Base-by-base conservation (phyloP, 37 sponge, comb jelly and placozoan species). In the Chondrosia reniformis region DNA sequence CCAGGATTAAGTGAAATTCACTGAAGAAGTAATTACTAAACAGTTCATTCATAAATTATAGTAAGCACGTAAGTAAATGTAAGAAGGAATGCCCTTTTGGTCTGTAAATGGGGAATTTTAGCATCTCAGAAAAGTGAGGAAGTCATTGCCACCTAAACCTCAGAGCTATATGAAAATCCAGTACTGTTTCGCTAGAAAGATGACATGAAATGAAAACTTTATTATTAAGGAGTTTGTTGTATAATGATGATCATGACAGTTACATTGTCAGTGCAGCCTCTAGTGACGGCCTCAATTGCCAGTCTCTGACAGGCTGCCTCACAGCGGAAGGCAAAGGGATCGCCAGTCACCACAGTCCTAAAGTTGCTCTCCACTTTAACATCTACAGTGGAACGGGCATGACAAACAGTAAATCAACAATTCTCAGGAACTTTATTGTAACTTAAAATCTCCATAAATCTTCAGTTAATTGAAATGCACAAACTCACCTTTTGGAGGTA, bases 241-340 rank as follows among this genome's bases (percentile, higher is more conserved):
- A 79, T 65, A 17, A 22, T 85, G 33, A 93, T 58, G 0, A 93
- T 31, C 90, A 93, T 93, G 52, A 93, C 84, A 1, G 94, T 84
- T 19, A 93, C 94, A 75, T 93, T 93, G 85, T 93, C 94, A 3
- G 87, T 79, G 63, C 91, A 85, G 79, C 83, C 83, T 76, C 86
- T 78, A 55, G 58, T 79, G 22, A 93, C 94, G 31, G 94, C 94
- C 67, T 93, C 94, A 33, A 84, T 82, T 4, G 91, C 91, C 39
- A 93, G 55, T 42, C 67, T 61, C 66, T 86, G 80, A 77, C 94
- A 93, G 0, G 80, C 94, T 40, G 79, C 89, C 15, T 82, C 86
- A 74, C 84, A 85, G 8, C 84, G 83, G 40, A 73, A 57, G 17
- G 69, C 85, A 33, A 34, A 62, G 30, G 76, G 31, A 34, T 33